Evolutionary conservation across 1,140 invertebrate species (phyloP), one percentile per base, ranked within the genome.

Genomic region (Drosophila pseudoananassae): DNA sequence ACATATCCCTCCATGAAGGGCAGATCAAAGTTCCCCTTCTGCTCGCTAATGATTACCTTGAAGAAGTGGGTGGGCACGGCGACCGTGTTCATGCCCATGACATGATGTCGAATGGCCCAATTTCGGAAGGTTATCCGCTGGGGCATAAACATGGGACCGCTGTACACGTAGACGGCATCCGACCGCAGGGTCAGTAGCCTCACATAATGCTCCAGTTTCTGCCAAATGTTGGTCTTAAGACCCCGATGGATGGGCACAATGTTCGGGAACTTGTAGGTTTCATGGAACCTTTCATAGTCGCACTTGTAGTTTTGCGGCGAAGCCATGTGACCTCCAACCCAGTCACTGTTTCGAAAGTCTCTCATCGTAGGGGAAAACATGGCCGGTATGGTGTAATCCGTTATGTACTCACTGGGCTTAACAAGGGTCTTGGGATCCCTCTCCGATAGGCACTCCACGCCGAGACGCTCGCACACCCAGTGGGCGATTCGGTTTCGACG

Each of bases 61-160:
- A 98, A 99, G 93, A 99, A 99, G 92, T 99, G 98, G 0, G 99
- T 99, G 0, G 99, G 99, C 5, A 99, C 99, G 3, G 98, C 97
- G 3, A 99, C 98, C 71, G 98, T 94, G 92, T 98, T 99, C 0
- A 94, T 92, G 2, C 98, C 99, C 76, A 99, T 97, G 0, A 99
- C 98, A 94, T 99, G 96, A 93, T 99, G 99, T 77, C 95, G 96
- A 0, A 99, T 95, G 90, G 99, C 99, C 45, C 94, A 94, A 92
- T 98, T 98, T 2, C 97, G 98, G 93, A 99, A 96, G 10, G 92
- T 73, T 87, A 97, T 96, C 78, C 93, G 93, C 90, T 96, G 95
- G 6, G 98, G 98, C 87, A 99, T 93, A 93, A 98, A 99, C 0
- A 99, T 92, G 7, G 98, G 98, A 7, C 99, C 99, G 1, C 98